Evolutionary conservation across 1,140 invertebrate genomes (phyloP), one percentile per base, ranked within the genome.

Genomic region (Heliconius hewitsoni): DNA sequence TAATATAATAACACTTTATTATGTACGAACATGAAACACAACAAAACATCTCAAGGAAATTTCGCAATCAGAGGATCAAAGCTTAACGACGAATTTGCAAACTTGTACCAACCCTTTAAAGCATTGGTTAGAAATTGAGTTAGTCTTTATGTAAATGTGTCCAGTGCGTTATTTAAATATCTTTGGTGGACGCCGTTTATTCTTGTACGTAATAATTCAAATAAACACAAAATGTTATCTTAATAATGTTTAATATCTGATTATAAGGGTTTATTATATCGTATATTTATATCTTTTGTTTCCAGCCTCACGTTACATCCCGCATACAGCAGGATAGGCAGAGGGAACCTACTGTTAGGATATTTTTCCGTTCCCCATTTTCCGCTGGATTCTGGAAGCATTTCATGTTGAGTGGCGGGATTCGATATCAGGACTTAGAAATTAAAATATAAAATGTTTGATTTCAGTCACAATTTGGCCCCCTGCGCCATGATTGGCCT

Each of bases 61-160:
- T 13, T 3, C 13, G 18, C 11, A 66, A 23, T n/a, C 3, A 27
- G 19, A 8, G 30, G 60, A 66, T 66, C 23, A 30, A 27, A 66
- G 60, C 27, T 30, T 66, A 66, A 66, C 60, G 23, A 37, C 13
- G 39, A 18, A 78, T 73, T 42, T 60, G 23, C n/a, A 42, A 70
- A 70, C 77, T 74, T 78, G 72, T 74, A 78, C 72, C 8, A 39
- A 57, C 46, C 77, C 42, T 75, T 60, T 74, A 75, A 37, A 75
- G 73, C 42, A 74, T 79, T 55, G 60, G 42, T 74, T 75, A 79
- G 78, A 79, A 75, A 75, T 66, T 79, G 78, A 71, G 73, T 77
- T 77, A 77, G 76, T 37, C 76, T 72, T 72, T 71, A 77, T 77
- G 76, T 77, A 77, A 77, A 77, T 77, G 70, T 46, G 76, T 42